These are phyloP conservation scores for Neopipo cinnamomea DNA, from an alignment of 2,113 vertebrate genomes.

Conservation along the genomic window DNA sequence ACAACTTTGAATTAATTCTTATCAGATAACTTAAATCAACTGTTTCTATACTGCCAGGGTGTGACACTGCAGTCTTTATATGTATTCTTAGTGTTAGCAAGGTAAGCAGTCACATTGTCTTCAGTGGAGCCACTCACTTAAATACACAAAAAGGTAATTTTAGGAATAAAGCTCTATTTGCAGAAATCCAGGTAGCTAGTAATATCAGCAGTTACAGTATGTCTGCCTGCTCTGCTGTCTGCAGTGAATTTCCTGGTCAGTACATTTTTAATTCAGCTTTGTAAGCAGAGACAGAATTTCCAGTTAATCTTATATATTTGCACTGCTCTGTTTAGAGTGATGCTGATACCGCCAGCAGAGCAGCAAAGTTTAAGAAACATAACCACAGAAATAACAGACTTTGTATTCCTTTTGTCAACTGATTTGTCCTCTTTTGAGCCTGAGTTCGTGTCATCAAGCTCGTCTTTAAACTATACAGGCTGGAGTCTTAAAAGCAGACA, in stretches of 20 bases:
- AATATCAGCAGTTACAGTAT: not conserved
- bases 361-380: not conserved
- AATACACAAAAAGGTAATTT: not conserved
- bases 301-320: not conserved
- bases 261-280: not conserved
- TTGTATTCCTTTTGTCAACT: not conserved
- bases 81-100: not conserved
- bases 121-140: not conserved
- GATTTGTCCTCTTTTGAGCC: not conserved
- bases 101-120: not conserved
- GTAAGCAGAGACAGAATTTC: not conserved
- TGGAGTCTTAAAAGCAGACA: not conserved
- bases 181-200: not conserved
- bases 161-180: not conserved
- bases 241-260: not conserved
- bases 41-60: not conserved
- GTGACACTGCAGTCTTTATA: not conserved
- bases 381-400: not conserved
- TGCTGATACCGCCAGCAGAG: not conserved
- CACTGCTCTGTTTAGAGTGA: not conserved
- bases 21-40: not conserved
- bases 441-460: not conserved
- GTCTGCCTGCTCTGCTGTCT: not conserved
- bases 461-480: not conserved
- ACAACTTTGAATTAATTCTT: not conserved